Percentiles rank a stretch among this genome's conserved stretches.
Conservation (phyloP, 2,888 invertebrate genomes). For the Meghimatium bilineatum region DNA sequence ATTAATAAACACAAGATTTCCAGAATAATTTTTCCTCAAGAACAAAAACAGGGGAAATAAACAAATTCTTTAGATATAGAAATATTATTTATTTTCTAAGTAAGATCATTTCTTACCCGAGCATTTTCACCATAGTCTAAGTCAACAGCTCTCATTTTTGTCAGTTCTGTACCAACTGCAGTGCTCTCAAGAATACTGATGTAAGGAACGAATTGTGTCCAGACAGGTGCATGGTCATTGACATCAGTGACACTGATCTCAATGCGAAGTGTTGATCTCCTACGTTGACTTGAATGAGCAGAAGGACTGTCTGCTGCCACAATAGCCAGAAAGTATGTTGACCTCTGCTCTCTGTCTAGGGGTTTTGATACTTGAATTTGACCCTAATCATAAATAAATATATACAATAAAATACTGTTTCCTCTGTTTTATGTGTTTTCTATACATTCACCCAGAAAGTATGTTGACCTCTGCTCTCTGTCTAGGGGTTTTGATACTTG, state of each 20-base stretch:
- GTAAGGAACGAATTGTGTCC: slow-evolving; percentile 53
- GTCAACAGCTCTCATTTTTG: slow-evolving; percentile 62
- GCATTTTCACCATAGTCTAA: slow-evolving; percentile 63
- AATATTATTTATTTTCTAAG: not conserved
- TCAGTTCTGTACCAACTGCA: slow-evolving; percentile 53
- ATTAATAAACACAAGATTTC: no score
- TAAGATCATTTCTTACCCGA: slow-evolving; percentile 48
- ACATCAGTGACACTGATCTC: slow-evolving; percentile 88
- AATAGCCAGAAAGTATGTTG: slow-evolving; percentile 83
- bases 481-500: slow-evolving; percentile 79
- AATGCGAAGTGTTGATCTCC: slow-evolving; percentile 62
- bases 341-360: slow-evolving; percentile 85
- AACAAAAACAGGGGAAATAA: no score
- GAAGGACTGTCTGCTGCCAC: slow-evolving; percentile 86
- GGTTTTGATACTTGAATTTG: slow-evolving; percentile 54
- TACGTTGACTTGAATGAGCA: slow-evolving; percentile 55
- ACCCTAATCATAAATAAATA: slow-evolving; percentile 58
- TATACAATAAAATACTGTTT: no score
- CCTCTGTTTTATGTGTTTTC: no score
- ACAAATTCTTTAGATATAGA: no score
- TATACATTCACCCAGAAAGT: no score
- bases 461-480: slow-evolving; percentile 84
- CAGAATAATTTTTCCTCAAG: no score
- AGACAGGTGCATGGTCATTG: slow-evolving; percentile 93
- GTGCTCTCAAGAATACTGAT: slow-evolving; percentile 72